A percentile compares a stretch with the other conserved stretches of the same genome.
phyloP scores from a whole-genome alignment of 2,888 invertebrate species.

The Callosobruchus maculatus region DNA sequence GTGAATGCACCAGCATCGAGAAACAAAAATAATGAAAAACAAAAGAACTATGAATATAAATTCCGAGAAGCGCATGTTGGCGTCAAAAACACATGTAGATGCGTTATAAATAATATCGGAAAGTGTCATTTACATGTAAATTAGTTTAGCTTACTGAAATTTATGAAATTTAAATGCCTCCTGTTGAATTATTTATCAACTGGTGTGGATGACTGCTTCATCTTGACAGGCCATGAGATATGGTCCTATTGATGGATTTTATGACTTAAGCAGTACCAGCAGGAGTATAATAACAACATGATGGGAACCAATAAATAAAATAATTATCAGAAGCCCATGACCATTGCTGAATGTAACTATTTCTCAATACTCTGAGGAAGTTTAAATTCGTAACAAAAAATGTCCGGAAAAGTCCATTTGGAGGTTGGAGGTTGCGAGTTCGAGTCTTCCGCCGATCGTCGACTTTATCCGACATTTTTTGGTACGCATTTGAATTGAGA shows the following conservation, averaged over 20 bases:
- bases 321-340: no score
- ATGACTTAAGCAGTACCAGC: not conserved
- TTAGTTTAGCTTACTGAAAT: not conserved
- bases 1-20: not conserved
- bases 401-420: no score
- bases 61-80: not conserved
- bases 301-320: no score
- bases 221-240: not conserved
- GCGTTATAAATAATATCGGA: not conserved
- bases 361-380: no score
- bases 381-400: no score
- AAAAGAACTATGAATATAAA: not conserved
- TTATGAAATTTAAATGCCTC: conserved; percentile 1
- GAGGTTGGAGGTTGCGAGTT: no score
- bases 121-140: conserved; percentile 2
- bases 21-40: not conserved
- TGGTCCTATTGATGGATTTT: not conserved
- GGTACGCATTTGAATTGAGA: no score
- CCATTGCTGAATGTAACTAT: no score
- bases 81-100: not conserved
- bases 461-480: no score
- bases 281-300: not conserved
- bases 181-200: conserved; percentile 2
- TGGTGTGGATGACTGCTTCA: conserved; percentile 1
- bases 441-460: no score